Conservation (phyloP, 2,797 vertebrate species). For the Sebastes oblongus region DNA sequence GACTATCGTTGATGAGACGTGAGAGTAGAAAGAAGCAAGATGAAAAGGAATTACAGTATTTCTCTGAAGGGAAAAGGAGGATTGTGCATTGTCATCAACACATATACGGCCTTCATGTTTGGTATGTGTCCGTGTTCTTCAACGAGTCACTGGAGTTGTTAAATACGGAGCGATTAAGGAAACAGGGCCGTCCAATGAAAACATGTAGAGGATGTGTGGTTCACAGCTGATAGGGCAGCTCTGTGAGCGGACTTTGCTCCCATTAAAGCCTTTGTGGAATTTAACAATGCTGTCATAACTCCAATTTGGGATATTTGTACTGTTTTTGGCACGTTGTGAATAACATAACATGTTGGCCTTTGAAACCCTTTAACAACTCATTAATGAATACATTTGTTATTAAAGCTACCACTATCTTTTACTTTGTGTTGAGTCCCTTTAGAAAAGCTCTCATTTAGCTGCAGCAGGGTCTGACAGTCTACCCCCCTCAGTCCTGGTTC, state of each 20-base stretch:
- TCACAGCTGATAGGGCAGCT: conserved; percentile 27
- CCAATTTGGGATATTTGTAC: not conserved
- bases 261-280: conserved; percentile 23
- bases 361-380: not conserved
- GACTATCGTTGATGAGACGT: too few species aligned
- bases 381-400: not conserved
- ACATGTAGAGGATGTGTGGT: conserved; percentile 61
- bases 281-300: not conserved
- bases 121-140: not conserved
- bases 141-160: conserved; percentile 8
- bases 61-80: conserved; percentile 2
- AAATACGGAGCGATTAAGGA: conserved; percentile 57
- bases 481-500: not conserved
- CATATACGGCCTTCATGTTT: not conserved
- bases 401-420: not conserved
- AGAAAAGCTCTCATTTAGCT: not conserved
- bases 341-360: not conserved
- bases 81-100: not conserved
- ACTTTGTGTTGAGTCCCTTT: not conserved
- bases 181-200: conserved; percentile 57
- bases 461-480: not conserved
- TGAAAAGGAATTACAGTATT: not conserved
- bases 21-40: not conserved
- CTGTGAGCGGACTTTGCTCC: conserved; percentile 6
- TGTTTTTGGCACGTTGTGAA: not conserved